Conservation (phyloP, 2,113 vertebrate genomes). For the Anser brachyrhynchus region DNA sequence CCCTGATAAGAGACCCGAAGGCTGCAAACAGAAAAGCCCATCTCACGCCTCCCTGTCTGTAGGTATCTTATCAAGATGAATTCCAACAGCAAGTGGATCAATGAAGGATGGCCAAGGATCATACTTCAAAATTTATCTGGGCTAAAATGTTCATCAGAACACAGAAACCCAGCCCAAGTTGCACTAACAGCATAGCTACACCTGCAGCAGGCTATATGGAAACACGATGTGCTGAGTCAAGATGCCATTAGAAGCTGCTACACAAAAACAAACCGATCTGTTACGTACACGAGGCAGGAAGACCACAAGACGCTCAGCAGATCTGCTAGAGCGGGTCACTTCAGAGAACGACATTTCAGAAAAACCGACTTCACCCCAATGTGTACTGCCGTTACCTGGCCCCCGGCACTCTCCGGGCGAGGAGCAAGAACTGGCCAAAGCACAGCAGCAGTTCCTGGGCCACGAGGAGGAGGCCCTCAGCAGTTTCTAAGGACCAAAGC, state of each 20-base stretch:
- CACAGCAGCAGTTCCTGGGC: background rate
- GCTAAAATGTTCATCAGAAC: background rate
- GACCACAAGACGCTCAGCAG: background rate
- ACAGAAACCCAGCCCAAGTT: background rate
- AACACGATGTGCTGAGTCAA: background rate
- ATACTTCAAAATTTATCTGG: background rate
- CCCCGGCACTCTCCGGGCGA: background rate
- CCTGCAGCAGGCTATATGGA: background rate
- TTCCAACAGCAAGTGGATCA: background rate
- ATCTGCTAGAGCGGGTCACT: background rate
- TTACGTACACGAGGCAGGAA: accelerated
- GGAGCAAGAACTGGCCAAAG: background rate
- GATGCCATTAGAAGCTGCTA: background rate
- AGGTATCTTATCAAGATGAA: background rate
- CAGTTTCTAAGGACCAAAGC: background rate
- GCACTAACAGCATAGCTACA: accelerated
- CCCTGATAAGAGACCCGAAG: background rate
- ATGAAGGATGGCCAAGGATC: background rate
- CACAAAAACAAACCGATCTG: background rate
- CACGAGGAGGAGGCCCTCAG: background rate
- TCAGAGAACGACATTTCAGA: background rate
- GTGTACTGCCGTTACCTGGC: too few species aligned
- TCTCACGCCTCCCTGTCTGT: background rate
- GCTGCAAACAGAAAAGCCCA: background rate
- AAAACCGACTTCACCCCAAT: background rate